These are phyloP conservation scores for Mirza zaza DNA, from an alignment of 2,113 vertebrate genomes.

Conservation along the genomic window DNA sequence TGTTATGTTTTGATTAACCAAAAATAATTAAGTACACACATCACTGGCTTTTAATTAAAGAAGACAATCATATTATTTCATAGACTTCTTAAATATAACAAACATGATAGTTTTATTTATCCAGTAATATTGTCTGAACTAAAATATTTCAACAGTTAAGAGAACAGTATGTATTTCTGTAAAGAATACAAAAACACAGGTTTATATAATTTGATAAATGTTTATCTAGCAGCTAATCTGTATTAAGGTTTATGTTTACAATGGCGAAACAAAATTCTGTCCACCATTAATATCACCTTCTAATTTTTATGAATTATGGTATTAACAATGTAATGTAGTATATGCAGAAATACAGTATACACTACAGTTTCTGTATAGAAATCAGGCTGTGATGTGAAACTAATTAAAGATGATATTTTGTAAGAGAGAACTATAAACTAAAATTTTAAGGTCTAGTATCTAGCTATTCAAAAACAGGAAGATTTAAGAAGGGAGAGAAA, in stretches of 20 bases:
- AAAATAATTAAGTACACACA: slow-evolving; percentile 78
- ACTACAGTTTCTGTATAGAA: background rate
- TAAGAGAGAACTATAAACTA: background rate
- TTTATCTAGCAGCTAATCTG: background rate
- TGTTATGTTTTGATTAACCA: slow-evolving; percentile 66
- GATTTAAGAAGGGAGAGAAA: background rate
- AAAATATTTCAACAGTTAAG: slow-evolving; percentile 56
- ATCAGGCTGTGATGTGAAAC: background rate
- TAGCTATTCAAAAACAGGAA: background rate
- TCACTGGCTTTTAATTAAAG: slow-evolving; percentile 76
- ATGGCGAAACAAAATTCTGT: background rate
- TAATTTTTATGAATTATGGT: background rate
- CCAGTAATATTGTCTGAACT: slow-evolving; percentile 55
- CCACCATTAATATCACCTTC: background rate
- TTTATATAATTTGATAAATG: background rate
- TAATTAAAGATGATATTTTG: background rate
- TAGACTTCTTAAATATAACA: slow-evolving; percentile 57
- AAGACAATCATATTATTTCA: slow-evolving; percentile 68
- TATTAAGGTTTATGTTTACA: background rate
- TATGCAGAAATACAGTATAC: background rate
- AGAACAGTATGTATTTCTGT: background rate
- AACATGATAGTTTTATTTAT: slow-evolving; percentile 47
- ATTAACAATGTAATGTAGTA: background rate
- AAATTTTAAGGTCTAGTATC: background rate
- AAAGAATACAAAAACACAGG: background rate